Evolutionary conservation across 2,113 vertebrate genomes (phyloP).

Genomic region (Microtus richardsoni): DNA sequence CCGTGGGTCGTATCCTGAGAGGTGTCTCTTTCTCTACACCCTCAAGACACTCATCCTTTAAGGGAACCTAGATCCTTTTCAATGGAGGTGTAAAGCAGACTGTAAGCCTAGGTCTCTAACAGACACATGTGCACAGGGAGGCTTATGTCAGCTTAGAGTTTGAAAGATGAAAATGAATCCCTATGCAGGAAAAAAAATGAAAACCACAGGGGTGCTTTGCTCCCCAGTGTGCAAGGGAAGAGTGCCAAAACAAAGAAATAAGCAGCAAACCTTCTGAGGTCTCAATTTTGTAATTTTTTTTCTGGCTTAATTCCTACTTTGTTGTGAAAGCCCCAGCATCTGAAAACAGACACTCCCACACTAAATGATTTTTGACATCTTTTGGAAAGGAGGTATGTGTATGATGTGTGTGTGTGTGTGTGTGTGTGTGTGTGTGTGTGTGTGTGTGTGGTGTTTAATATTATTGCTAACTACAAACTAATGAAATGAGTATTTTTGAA

Average conservation of each 20-base stretch:
- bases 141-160: not conserved
- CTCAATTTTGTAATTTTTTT: not conserved
- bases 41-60: not conserved
- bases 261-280: not conserved
- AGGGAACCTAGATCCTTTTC: not conserved
- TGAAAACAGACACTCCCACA: not conserved
- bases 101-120: not conserved
- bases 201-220: not conserved
- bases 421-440: not conserved
- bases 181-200: not conserved
- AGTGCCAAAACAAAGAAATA: not conserved
- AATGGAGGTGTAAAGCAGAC: not conserved
- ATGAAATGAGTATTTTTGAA: not conserved
- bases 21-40: not conserved
- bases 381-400: not conserved
- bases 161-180: not conserved
- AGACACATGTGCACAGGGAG: too few relatives aligned
- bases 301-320: not conserved
- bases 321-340: not conserved
- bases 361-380: not conserved
- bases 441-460: not conserved
- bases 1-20: not conserved
- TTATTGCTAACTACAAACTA: not conserved
- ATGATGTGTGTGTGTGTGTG: not conserved
- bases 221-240: not conserved